phyloP scores from a whole-genome alignment of 1,140 invertebrate genomes.

The Sipha flava region DNA sequence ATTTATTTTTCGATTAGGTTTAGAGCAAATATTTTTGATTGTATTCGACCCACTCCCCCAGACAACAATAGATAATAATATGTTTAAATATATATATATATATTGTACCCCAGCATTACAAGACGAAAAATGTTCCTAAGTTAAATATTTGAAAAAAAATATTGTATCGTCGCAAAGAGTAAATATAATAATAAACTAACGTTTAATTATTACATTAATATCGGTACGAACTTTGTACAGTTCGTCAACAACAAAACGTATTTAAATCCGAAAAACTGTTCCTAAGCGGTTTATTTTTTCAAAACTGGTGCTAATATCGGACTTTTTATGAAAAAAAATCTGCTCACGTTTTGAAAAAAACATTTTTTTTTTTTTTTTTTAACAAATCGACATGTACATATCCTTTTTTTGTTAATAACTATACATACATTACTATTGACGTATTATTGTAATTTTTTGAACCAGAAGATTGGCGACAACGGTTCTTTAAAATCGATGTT shows the following conservation, averaged over 20 bases:
- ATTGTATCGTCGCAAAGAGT: not conserved
- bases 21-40: not conserved
- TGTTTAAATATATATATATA: not conserved
- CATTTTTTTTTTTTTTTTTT: not conserved
- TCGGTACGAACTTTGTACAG: not conserved
- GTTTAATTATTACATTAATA: too few species aligned
- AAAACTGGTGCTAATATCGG: conserved; percentile 25
- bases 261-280: conserved; percentile 8
- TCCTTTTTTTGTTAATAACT: conserved; percentile 7
- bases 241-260: not conserved
- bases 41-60: not conserved
- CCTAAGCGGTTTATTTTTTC: conserved; percentile 22
- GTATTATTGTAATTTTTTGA: not conserved
- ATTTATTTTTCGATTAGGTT: not conserved
- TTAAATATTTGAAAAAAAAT: not conserved
- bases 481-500: not conserved
- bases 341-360: conserved; percentile 27
- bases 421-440: not conserved
- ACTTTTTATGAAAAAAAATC: conserved; percentile 26
- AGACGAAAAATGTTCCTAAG: conserved; percentile 9
- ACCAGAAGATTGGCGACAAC: not conserved
- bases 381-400: conserved; percentile 9
- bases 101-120: not conserved
- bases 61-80: not conserved
- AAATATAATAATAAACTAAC: too few species aligned